Evolutionary conservation across 2,888 invertebrate species (phyloP).

Genomic region (Sphaerophoria rueppellii): DNA sequence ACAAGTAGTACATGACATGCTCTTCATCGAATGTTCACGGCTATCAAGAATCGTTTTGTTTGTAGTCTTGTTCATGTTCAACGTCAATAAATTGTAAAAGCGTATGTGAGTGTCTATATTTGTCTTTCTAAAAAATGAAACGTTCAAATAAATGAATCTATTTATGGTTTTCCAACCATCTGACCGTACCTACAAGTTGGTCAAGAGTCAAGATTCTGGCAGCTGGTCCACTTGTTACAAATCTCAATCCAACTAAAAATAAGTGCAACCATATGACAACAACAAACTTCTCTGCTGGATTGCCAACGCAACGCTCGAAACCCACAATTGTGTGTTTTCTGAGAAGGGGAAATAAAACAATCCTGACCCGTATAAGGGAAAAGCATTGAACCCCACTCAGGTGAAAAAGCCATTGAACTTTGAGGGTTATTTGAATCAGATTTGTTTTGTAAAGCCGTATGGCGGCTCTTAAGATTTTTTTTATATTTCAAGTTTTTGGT

Average conservation of each 20-base stretch:
- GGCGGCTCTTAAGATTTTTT: not conserved
- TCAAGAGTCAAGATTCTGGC: no score
- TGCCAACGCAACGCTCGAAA: not conserved
- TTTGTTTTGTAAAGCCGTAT: constrained; percentile 11
- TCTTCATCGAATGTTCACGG: not conserved
- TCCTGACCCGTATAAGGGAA: constrained; percentile 30
- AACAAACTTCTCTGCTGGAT: not conserved
- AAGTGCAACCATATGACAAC: no score
- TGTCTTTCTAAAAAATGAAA: not conserved
- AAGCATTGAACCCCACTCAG: constrained; percentile 58
- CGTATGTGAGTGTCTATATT: not conserved
- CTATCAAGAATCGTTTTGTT: not conserved
- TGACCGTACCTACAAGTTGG: no score
- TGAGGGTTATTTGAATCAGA: constrained; percentile 61
- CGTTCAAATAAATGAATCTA: not conserved
- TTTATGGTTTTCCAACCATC: no score
- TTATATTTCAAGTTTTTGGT: not conserved
- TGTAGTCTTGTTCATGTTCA: not conserved
- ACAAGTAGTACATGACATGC: not conserved
- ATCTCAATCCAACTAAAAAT: no score
- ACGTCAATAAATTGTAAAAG: not conserved
- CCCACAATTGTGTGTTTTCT: not conserved
- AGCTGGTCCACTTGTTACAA: no score
- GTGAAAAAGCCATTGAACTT: constrained; percentile 64
- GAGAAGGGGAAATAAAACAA: constrained; percentile 3